Conservation (phyloP, 2,797 vertebrate genomes). For the Cyclura pinguis region DNA sequence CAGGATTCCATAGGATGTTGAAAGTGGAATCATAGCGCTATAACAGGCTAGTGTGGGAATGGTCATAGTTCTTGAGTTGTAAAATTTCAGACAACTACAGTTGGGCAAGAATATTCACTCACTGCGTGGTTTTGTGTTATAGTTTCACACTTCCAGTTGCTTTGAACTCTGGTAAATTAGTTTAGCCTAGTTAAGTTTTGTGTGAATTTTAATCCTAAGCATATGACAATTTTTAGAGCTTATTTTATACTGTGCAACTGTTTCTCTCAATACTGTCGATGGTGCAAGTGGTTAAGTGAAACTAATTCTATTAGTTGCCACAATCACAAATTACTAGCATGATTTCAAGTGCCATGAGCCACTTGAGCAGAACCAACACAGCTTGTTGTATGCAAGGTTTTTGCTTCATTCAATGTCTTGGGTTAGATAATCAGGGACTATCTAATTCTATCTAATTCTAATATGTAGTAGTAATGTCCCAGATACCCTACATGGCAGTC, state of each 20-base stretch:
- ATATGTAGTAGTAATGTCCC: too few species aligned
- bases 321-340: neutral
- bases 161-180: neutral
- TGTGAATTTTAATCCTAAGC: neutral
- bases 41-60: too few species aligned
- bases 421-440: neutral
- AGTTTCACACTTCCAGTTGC: neutral
- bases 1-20: too few species aligned
- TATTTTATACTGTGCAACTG: neutral
- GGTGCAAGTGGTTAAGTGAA: neutral
- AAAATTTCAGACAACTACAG: neutral
- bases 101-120: too few species aligned
- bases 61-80: neutral
- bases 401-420: neutral
- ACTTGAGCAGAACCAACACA: neutral
- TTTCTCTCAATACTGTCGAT: neutral
- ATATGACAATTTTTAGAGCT: neutral
- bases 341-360: neutral
- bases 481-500: too few species aligned
- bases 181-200: neutral
- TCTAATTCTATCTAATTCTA: too few species aligned
- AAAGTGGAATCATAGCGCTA: too few species aligned
- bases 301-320: neutral
- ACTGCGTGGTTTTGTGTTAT: neutral
- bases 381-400: neutral